These are phyloP conservation scores for Myripristis jacobus DNA, from an alignment of 2,797 vertebrate genomes.

Conservation along the genomic window DNA sequence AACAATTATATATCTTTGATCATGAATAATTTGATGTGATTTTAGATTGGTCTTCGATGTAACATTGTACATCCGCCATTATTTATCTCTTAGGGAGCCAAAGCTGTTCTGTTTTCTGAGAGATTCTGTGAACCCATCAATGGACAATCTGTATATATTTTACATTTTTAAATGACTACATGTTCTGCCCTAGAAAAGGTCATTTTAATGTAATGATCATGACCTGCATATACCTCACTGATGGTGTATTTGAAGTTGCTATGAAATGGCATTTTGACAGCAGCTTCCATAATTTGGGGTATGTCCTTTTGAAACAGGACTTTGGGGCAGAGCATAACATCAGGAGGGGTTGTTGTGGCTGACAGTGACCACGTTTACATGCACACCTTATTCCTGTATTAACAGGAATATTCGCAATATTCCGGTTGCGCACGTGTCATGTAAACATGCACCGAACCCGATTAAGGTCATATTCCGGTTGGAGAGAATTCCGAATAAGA, in stretches of 20 bases:
- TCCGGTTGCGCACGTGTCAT: too few relatives aligned
- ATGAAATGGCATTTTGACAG: too few relatives aligned
- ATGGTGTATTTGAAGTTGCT: background rate
- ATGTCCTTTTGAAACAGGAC: background rate
- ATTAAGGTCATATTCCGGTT: too few relatives aligned
- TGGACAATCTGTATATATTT: background rate
- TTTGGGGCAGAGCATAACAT: background rate
- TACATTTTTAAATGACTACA: background rate
- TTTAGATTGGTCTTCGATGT: background rate
- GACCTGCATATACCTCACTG: background rate
- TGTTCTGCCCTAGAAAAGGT: background rate
- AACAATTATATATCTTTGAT: background rate
- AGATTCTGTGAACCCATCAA: background rate
- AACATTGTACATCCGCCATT: background rate
- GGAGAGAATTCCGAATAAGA: too few relatives aligned
- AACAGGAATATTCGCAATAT: too few relatives aligned
- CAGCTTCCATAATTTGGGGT: background rate
- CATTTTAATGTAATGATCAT: background rate
- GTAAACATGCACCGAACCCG: too few relatives aligned
- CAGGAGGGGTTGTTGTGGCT: too few relatives aligned
- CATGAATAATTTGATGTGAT: background rate
- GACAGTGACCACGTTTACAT: too few relatives aligned
- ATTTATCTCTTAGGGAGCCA: background rate
- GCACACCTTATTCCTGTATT: too few relatives aligned
- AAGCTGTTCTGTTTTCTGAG: conserved; percentile 1